Percentiles rank a stretch among this genome's conserved stretches.
These are phyloP conservation scores for Panthera leo DNA, from an alignment of 2,113 vertebrate genomes.

Conservation along the genomic window DNA sequence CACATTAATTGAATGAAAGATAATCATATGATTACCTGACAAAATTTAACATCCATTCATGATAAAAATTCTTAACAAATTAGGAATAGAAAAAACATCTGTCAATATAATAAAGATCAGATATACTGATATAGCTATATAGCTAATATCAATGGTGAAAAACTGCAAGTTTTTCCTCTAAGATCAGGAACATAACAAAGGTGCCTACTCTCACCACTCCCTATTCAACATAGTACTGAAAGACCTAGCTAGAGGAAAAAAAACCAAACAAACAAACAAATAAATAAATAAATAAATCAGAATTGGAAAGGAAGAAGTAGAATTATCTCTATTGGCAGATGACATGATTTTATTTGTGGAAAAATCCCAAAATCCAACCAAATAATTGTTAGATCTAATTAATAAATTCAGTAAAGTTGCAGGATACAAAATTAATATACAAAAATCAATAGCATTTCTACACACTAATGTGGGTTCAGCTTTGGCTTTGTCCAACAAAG, in stretches of 20 bases:
- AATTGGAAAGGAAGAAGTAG: background rate
- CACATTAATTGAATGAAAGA: background rate
- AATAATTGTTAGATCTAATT: background rate
- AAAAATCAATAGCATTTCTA: background rate
- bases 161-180: background rate
- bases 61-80: conserved; percentile 9
- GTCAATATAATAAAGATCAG: background rate
- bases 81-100: background rate
- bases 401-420: background rate
- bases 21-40: background rate
- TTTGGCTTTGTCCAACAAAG: too few relatives aligned
- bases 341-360: background rate
- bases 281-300: background rate
- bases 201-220: background rate
- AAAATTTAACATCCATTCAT: background rate
- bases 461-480: background rate
- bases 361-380: background rate
- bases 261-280: background rate
- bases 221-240: background rate
- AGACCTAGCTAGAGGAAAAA: background rate
- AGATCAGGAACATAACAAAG: background rate
- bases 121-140: background rate
- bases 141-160: background rate
- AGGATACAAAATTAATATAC: background rate
- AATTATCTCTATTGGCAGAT: background rate